Percentiles rank a stretch among this genome's conserved stretches.
phyloP scores from a whole-genome alignment of 2,797 vertebrate species.

The Loriculus beryllinus region DNA sequence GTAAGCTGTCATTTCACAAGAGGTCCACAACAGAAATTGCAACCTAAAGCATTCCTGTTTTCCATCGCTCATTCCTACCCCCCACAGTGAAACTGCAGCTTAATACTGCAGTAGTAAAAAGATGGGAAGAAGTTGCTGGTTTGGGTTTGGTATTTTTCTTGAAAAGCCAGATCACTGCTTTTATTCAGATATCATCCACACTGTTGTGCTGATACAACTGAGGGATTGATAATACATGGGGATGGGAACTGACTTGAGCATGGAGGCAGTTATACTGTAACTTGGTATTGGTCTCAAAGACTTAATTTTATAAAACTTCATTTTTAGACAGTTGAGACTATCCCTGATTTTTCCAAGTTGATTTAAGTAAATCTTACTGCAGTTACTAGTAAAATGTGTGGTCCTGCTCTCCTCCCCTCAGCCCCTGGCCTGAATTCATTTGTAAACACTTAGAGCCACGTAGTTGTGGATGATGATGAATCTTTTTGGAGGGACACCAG shows the following conservation, averaged over 20 bases:
- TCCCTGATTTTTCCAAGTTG: neutral
- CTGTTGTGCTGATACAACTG: neutral
- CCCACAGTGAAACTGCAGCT: neutral
- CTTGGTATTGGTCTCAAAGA: neutral
- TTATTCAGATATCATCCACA: neutral
- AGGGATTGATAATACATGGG: neutral
- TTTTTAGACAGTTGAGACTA: neutral
- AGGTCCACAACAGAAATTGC: neutral
- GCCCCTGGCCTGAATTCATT: neutral
- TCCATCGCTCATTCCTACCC: neutral
- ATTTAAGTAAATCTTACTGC: neutral
- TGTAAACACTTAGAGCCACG: neutral
- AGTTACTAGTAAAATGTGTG: neutral
- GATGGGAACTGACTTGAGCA: neutral
- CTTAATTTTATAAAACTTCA: neutral
- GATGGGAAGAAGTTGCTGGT: neutral
- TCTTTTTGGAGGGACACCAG: neutral
- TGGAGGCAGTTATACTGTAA: neutral
- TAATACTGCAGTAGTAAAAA: neutral
- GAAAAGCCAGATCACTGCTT: neutral
- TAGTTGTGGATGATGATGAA: neutral
- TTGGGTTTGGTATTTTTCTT: neutral
- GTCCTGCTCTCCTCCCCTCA: neutral
- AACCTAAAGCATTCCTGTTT: neutral
- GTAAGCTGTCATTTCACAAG: neutral